phyloP scores from a whole-genome alignment of 1,140 invertebrate species.

The Pantala flavescens region DNA sequence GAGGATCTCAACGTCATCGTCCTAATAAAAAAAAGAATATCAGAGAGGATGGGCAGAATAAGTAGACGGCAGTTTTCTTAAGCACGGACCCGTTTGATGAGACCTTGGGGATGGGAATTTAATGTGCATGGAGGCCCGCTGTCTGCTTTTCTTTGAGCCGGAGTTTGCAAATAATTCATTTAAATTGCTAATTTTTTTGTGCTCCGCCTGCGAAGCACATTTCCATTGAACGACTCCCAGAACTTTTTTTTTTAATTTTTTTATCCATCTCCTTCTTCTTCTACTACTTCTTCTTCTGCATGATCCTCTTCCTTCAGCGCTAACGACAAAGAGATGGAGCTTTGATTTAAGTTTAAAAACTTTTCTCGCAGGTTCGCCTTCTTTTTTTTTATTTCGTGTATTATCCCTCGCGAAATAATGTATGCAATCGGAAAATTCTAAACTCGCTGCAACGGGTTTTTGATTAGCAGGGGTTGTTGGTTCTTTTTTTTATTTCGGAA shows the following conservation, averaged over 20 bases:
- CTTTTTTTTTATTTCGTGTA: too few species aligned
- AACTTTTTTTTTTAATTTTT: background rate
- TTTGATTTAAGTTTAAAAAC: background rate
- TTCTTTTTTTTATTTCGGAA: too few species aligned
- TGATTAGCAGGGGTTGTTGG: too few species aligned
- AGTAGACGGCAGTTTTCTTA: too few species aligned
- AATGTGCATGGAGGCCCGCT: background rate
- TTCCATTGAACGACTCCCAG: background rate
- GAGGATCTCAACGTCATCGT: too few species aligned
- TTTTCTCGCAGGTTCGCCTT: too few species aligned
- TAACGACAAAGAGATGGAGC: conserved; percentile 1
- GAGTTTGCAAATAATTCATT: conserved; percentile 10
- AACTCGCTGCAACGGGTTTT: too few species aligned
- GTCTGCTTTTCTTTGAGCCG: background rate
- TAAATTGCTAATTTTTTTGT: conserved; percentile 5
- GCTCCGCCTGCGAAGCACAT: background rate
- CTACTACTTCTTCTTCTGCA: background rate
- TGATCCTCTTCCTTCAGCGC: background rate
- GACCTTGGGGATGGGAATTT: background rate
- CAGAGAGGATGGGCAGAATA: too few species aligned
- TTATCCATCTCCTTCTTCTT: background rate
- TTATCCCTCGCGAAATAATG: too few species aligned
- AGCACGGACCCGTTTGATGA: background rate
- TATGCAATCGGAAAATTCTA: too few species aligned
- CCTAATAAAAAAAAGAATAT: too few species aligned